Conservation (phyloP, 2,113 vertebrate genomes). For the Sylvietta virens region DNA sequence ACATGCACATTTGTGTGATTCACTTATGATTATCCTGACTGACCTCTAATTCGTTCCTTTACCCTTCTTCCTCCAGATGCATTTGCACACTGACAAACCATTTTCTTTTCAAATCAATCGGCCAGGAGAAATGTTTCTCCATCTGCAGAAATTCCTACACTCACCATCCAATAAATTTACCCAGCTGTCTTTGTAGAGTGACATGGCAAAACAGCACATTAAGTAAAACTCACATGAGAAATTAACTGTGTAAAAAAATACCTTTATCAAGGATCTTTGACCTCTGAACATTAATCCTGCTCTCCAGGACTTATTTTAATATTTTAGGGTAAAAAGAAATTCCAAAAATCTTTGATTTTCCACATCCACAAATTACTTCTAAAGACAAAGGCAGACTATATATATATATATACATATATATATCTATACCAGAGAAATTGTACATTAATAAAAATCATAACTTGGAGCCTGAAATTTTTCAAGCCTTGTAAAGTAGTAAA, state of each 20-base stretch:
- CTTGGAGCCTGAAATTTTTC: not conserved
- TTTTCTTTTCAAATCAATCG: constrained; percentile 24
- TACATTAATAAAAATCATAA: constrained; percentile 23
- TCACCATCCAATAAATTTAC: not conserved
- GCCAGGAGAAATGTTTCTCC: not conserved
- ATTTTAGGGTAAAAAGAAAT: constrained; percentile 24
- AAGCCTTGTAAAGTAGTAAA: not conserved
- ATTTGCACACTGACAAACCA: not conserved
- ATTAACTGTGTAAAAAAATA: not conserved
- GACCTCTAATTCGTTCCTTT: constrained; percentile 19
- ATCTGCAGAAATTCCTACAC: not conserved
- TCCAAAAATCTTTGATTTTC: constrained; percentile 12
- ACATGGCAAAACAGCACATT: not conserved
- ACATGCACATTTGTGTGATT: not conserved
- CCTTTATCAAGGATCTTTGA: constrained; percentile 21
- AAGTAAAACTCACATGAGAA: not conserved
- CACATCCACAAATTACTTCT: not conserved
- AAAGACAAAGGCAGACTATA: not conserved
- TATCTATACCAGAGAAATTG: not conserved
- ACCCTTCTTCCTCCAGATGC: not conserved
- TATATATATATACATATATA: too few species aligned
- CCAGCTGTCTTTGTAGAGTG: not conserved
- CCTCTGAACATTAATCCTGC: constrained; percentile 18
- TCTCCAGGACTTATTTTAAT: not conserved
- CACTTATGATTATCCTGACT: not conserved